Conservation (phyloP, 2,113 vertebrate species). For the Thamnophis sirtalis region DNA sequence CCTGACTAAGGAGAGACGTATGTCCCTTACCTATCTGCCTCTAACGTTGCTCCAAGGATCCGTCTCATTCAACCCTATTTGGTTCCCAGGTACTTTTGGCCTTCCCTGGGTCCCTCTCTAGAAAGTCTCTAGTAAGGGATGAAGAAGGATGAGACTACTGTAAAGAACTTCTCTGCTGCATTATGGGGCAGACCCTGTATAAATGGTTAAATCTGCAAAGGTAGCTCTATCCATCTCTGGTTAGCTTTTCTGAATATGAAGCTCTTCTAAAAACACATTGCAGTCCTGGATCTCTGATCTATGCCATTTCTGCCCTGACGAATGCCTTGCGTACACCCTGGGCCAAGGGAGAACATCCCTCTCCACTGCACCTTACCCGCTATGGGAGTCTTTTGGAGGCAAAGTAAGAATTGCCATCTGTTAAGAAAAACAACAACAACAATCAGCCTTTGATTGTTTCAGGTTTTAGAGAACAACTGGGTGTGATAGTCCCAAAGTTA, state of each 20-base stretch:
- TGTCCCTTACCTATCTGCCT: background rate
- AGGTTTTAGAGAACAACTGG: background rate
- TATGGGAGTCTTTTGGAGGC: background rate
- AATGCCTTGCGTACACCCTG: background rate
- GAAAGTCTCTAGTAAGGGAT: background rate
- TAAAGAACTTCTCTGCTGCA: background rate
- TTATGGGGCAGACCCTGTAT: background rate
- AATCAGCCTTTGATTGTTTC: background rate
- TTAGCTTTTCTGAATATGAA: background rate
- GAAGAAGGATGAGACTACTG: background rate
- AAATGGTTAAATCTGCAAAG: background rate
- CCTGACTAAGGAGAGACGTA: background rate
- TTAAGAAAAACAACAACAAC: too few relatives aligned
- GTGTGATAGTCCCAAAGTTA: background rate
- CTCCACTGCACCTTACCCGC: background rate
- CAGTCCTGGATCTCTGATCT: background rate
- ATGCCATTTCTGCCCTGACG: background rate
- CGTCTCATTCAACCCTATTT: too few relatives aligned
- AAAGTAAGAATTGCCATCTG: background rate
- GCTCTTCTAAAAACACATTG: background rate
- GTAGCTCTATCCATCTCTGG: background rate
- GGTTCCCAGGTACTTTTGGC: background rate
- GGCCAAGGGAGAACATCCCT: background rate
- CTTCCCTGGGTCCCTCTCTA: background rate
- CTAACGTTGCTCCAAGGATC: background rate